Evolutionary conservation across 92 coral and sea anemone genomes (phyloP).

Genomic region (Heliopora coerulea): DNA sequence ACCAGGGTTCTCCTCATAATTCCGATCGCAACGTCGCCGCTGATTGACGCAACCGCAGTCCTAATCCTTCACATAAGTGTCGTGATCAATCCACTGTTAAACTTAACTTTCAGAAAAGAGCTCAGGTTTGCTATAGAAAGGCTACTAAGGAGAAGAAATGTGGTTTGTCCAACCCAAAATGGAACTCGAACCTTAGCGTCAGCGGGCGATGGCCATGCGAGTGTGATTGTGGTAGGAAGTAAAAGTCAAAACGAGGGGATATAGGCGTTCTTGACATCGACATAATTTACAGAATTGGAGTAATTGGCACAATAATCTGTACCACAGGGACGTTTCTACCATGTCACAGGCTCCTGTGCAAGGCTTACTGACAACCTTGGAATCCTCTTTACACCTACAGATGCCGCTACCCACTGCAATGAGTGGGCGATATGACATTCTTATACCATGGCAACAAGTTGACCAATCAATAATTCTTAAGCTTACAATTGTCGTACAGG

Average conservation of each 20-base stretch:
- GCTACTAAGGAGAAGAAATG: not conserved
- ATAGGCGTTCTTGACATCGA: no score
- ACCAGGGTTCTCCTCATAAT: conserved; percentile 43
- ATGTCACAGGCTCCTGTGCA: no score
- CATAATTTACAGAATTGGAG: no score
- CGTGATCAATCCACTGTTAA: conserved; percentile 48
- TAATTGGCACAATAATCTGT: no score
- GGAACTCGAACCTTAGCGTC: not conserved
- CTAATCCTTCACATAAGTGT: conserved; percentile 46
- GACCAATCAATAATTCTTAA: no score
- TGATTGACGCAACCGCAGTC: conserved; percentile 39
- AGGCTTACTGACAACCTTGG: no score
- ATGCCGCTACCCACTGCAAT: no score
- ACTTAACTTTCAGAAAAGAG: conserved; percentile 34
- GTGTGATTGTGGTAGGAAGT: not conserved
- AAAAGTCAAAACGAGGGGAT: not conserved
- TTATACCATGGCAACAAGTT: no score
- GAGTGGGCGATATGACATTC: no score
- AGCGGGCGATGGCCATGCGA: not conserved
- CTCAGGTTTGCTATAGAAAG: conserved; percentile 13
- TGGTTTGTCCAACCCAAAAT: not conserved
- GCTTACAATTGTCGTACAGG: no score
- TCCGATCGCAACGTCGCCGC: conserved; percentile 41
- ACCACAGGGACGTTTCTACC: no score
- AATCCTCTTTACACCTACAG: no score